Base-by-base conservation (phyloP, 2,797 vertebrate species). In the Sus cebifrons region DNA sequence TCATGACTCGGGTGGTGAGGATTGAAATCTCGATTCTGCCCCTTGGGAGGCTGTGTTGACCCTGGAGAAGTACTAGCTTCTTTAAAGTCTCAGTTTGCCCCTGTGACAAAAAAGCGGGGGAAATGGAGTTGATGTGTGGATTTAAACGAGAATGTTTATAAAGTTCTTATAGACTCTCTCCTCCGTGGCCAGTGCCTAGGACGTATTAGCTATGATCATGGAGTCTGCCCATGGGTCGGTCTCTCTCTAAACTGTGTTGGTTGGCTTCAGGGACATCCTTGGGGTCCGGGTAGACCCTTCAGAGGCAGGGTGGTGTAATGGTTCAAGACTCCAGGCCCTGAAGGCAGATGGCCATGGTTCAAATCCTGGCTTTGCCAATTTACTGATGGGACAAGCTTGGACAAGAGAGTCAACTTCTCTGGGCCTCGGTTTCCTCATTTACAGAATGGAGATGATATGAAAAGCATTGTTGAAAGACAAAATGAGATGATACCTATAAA, bases 1-100 rank as follows among this genome's bases (percentile, higher is more conserved):
- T 81, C 70, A 17, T 36, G 40, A 49, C 3, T 21, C 32, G 21
- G 14, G 27, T 0, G 2, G 14, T 1, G 3, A 96, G 20, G 27
- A 7, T 3, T n/a, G 74, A 73, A 58, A 36, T 36, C n/a, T 78
- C 78, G 52, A n/a, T 65, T 40, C 54, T 52, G 58, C 20, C 6
- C 1, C 15, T 70, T 23, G 14, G 21, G 21, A 12, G 52, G n/a
- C 77, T 40, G 2, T 58, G 27, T 27, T 73, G 71, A 89, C 75
- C 56, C 49, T 27, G 10, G n/a, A 44, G 27, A 79, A 83, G n/a
- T 25, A 40, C 23, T 56, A 13, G 32, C 75, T 36, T 81, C 60
- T 90, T 82, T 75, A 40, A 44, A 86, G 68, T 52, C 83, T 95
- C 78, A 23, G 29, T 96, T 65, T 96, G 77, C 23, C 49, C 56